Evolutionary conservation across 35 echinoderm and acorn worm genomes (phyloP), one percentile per base, ranked within the genome.

Genomic region (Patiria miniata): DNA sequence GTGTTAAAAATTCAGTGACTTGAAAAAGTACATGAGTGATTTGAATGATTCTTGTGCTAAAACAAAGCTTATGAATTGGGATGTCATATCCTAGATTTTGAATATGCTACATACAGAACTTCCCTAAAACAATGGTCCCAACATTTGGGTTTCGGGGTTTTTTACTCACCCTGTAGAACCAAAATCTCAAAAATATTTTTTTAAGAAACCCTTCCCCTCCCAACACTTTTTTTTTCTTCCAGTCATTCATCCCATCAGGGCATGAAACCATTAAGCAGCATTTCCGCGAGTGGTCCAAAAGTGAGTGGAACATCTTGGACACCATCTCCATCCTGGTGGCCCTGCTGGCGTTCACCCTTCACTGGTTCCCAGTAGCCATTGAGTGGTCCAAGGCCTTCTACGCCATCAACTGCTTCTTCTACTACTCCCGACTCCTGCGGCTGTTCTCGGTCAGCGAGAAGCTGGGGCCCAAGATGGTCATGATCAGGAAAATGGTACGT

Each of bases 401-500:
- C 50, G 89, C 93, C 36, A 36, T 84, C 36, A 87, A 85, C 42
- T 82, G 94, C 21, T 86, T 86, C 34, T 59, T 96, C 0, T 91
- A 86, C 77, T 92, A 89, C 58, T 33, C 88, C 59, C 83, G 94
- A 50, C 39, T 87, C 7, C 76, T 96, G 39, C 78, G 94, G 28
- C 83, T 87, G 61, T 96, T 89, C 83, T 52, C 94, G 55, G 80
- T 90, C 36, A 92, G 86, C 39, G 78, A 80, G 16, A 83, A 58
- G 18, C 86, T 96, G 10, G 94, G 94, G 10, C 94, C 94, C 39
- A 92, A 89, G 69, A 79, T 96, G 90, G 90, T 96, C 36, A 96
- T 96, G 94, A 96, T 96, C 38, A 87, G 86, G 40, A 89, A 89
- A 61, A 96, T 96, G 94, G 94, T 96, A 78, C 50, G 86, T 60